Evolutionary conservation across 2,113 vertebrate species (phyloP).

Genomic region (Pseudopodoces humilis): DNA sequence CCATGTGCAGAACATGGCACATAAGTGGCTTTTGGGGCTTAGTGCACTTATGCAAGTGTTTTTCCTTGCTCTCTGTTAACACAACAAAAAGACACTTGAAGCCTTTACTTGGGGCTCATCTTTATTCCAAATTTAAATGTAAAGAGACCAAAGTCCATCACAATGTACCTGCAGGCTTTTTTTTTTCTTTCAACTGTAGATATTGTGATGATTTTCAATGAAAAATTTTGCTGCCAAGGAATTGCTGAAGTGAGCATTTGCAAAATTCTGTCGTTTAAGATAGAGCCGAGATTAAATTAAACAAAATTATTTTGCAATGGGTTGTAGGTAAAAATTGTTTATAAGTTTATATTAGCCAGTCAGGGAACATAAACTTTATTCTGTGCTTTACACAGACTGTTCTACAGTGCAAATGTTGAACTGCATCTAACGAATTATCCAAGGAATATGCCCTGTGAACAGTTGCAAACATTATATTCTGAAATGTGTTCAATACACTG

Average conservation of each 20-base stretch:
- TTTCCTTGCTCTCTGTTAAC: neutral
- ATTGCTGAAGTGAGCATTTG: neutral
- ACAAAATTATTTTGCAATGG: neutral
- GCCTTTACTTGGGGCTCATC: neutral
- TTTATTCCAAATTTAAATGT: slow-evolving; percentile 30
- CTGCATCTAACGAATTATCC: slow-evolving; percentile 1
- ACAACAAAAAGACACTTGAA: slow-evolving; percentile 31
- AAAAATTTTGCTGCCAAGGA: neutral
- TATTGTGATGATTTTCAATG: neutral
- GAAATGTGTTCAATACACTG: neutral
- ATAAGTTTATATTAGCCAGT: slow-evolving; percentile 16
- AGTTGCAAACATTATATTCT: neutral
- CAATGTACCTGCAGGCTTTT: neutral
- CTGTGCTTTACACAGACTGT: neutral
- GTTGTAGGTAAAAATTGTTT: neutral
- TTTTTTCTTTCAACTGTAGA: neutral
- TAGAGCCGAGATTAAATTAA: neutral
- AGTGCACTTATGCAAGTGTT: slow-evolving; percentile 9
- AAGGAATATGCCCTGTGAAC: slow-evolving; percentile 1
- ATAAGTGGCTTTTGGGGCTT: slow-evolving; percentile 43
- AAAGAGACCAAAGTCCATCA: slow-evolving; percentile 1
- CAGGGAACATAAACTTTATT: slow-evolving; percentile 36
- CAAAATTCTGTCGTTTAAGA: neutral
- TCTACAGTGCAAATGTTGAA: neutral
- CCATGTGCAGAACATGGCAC: slow-evolving; percentile 39